phyloP scores from a whole-genome alignment of 1,140 invertebrate genomes.

The Caerostris extrusa region DNA sequence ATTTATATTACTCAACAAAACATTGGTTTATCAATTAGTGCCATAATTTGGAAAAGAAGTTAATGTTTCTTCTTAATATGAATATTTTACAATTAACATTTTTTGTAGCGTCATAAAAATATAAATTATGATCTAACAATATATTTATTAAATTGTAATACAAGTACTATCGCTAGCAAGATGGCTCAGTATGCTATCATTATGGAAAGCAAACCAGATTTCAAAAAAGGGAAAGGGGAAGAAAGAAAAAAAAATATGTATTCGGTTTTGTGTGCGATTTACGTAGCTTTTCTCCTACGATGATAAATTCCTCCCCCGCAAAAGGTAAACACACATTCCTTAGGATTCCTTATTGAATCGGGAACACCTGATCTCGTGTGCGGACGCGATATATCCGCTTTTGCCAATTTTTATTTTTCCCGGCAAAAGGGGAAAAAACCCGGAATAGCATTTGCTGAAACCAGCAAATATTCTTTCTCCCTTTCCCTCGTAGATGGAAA shows the following conservation, averaged over 20 bases:
- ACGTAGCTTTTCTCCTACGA: neutral
- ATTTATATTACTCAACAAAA: too few species aligned
- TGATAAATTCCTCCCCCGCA: slow-evolving; percentile 19
- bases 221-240: neutral
- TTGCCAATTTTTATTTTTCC: neutral
- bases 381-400: slow-evolving; percentile 19
- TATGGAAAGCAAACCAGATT: neutral
- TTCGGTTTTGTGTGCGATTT: neutral
- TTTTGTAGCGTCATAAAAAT: too few species aligned
- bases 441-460: slow-evolving; percentile 59
- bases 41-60: too few species aligned
- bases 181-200: neutral
- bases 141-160: too few species aligned
- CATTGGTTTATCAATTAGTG: too few species aligned
- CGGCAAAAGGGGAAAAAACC: neutral
- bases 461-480: slow-evolving; percentile 47
- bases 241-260: neutral
- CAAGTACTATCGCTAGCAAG: too few species aligned
- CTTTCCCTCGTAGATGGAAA: neutral
- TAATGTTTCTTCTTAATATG: too few species aligned
- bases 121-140: too few species aligned
- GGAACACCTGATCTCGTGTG: slow-evolving; percentile 47
- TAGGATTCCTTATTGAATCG: slow-evolving; percentile 11
- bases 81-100: too few species aligned
- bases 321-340: slow-evolving; percentile 36